Percentiles rank a stretch among this genome's conserved stretches.
Conservation (phyloP, 2,888 invertebrate species). For the Xylota segnis region DNA sequence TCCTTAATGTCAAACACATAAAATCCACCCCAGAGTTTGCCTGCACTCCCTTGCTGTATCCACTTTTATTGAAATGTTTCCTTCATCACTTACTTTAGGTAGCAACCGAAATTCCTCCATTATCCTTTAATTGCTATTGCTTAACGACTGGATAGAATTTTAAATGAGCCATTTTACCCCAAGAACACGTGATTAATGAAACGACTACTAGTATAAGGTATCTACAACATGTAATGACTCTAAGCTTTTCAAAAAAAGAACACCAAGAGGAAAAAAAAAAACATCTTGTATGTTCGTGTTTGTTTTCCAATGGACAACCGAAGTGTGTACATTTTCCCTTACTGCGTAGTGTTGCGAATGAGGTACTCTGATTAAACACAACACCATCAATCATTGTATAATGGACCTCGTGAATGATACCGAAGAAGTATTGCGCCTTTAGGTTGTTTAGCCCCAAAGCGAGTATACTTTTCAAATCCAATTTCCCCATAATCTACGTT, state of each 20-base stretch:
- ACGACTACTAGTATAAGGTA: not conserved
- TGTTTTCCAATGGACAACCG: not conserved
- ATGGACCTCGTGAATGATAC: not conserved
- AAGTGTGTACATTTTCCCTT: not conserved
- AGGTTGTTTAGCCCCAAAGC: not conserved
- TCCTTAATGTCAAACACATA: too few relatives aligned
- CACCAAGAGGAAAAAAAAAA: too few relatives aligned
- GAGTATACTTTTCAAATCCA: not conserved
- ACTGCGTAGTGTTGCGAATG: not conserved
- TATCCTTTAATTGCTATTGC: not conserved
- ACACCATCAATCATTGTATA: constrained; percentile 1
- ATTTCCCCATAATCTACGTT: not conserved
- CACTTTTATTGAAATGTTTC: not conserved
- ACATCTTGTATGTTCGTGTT: not conserved
- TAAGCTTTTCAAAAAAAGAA: not conserved
- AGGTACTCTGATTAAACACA: constrained; percentile 4
- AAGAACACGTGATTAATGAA: constrained; percentile 3
- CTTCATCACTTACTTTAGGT: not conserved
- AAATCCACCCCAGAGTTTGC: too few relatives aligned
- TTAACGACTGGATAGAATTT: not conserved
- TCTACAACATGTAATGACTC: not conserved
- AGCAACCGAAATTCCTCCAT: not conserved
- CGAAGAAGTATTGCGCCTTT: not conserved
- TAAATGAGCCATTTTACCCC: not conserved
- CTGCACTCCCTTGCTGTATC: too few relatives aligned